Conservation (phyloP, 2,113 vertebrate species). For the Damaliscus lunatus region DNA sequence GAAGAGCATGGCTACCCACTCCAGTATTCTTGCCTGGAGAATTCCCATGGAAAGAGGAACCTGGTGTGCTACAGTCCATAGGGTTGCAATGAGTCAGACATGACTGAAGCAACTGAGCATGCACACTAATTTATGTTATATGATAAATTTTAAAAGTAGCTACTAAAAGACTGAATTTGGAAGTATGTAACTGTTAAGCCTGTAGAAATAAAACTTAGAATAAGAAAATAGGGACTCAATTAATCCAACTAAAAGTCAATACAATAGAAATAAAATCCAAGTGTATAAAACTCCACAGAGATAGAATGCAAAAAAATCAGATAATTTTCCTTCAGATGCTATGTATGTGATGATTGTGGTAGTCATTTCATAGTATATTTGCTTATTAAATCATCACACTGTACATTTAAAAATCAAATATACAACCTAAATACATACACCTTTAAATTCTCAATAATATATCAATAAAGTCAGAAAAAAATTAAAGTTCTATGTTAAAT, state of each 20-base stretch:
- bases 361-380: not conserved
- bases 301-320: not conserved
- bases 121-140: too few relatives aligned
- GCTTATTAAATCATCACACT: not conserved
- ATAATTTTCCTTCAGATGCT: not conserved
- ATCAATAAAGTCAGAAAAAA: not conserved
- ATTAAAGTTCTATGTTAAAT: not conserved
- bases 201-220: not conserved
- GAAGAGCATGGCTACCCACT: too few relatives aligned
- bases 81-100: too few relatives aligned
- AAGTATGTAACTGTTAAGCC: too few relatives aligned
- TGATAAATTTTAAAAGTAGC: too few relatives aligned
- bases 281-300: not conserved
- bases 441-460: not conserved
- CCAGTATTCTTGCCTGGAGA: too few relatives aligned
- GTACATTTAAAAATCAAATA: not conserved
- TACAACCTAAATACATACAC: not conserved
- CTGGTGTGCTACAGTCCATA: too few relatives aligned
- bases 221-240: not conserved
- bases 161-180: too few relatives aligned
- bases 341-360: not conserved
- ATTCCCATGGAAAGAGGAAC: too few relatives aligned
- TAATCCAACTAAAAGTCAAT: not conserved
- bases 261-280: slow-evolving; percentile 20
- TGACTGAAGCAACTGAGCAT: too few relatives aligned